These are phyloP conservation scores for Aporrectodea caliginosa DNA, from an alignment of 1,140 invertebrate genomes.

Conservation along the genomic window DNA sequence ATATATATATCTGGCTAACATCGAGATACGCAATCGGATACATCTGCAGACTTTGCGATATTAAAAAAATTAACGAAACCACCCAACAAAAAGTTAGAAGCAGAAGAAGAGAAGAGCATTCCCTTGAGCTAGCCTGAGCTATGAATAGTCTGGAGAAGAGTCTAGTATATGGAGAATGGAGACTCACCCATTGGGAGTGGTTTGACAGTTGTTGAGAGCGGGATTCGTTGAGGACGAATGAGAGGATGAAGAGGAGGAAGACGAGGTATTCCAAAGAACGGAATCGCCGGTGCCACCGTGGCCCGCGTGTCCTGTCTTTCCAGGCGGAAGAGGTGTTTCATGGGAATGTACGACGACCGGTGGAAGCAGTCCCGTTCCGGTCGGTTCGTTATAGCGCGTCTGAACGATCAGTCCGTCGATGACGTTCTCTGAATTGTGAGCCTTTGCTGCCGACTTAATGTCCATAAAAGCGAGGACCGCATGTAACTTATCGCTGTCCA, in stretches of 20 bases:
- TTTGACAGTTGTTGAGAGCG: not conserved
- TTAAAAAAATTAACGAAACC: too few relatives aligned
- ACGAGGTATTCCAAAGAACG: not conserved
- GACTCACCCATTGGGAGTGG: not conserved
- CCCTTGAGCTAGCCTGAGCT: too few relatives aligned
- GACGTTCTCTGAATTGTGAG: constrained; percentile 81
- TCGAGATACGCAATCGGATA: too few relatives aligned
- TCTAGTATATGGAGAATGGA: too few relatives aligned
- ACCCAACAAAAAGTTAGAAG: too few relatives aligned
- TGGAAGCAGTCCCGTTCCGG: constrained; percentile 49
- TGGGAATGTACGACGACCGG: not conserved
- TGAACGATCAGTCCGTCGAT: constrained; percentile 77
- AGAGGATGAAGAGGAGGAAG: not conserved
- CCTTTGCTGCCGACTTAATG: constrained; percentile 90
- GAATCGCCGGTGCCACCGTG: too few relatives aligned
- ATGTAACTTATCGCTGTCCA: constrained; percentile 61
- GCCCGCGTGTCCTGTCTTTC: too few relatives aligned
- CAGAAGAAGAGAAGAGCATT: too few relatives aligned
- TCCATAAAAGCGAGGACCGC: constrained; percentile 94
- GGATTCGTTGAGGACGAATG: not conserved
- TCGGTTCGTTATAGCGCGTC: constrained; percentile 84
- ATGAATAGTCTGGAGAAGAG: too few relatives aligned
- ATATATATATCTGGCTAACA: too few relatives aligned
- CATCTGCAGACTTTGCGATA: too few relatives aligned
- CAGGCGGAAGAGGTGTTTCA: not conserved